These are phyloP conservation scores for Isurus oxyrinchus DNA, from an alignment of 2,113 vertebrate species.

Conservation along the genomic window DNA sequence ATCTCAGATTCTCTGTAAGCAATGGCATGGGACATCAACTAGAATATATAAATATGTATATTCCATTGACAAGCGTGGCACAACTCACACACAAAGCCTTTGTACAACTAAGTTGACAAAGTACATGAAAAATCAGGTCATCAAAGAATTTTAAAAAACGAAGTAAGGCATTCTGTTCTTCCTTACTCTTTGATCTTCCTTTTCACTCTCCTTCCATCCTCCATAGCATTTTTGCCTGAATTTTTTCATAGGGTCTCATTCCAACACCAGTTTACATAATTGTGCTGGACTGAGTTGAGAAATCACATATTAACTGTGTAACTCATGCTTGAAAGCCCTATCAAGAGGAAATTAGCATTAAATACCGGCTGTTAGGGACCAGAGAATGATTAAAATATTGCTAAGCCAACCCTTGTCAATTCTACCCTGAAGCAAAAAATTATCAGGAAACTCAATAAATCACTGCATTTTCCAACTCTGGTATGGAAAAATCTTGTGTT, in stretches of 20 bases:
- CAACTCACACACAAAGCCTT: background rate
- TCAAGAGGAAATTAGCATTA: constrained; percentile 34
- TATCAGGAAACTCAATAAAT: constrained; percentile 33
- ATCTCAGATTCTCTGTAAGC: background rate
- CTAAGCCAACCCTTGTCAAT: constrained; percentile 36
- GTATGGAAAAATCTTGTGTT: background rate
- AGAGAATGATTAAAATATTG: constrained; percentile 35
- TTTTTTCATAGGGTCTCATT: background rate
- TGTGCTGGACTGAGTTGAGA: constrained; percentile 22
- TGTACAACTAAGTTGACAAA: background rate
- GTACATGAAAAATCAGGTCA: background rate
- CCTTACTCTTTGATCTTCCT: background rate
- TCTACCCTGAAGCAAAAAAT: constrained; percentile 28
- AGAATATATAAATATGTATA: background rate
- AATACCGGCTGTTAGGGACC: constrained; percentile 18
- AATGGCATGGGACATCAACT: background rate
- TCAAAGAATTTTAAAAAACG: background rate
- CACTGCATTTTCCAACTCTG: background rate
- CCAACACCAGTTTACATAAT: constrained; percentile 22
- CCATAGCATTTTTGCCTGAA: background rate
- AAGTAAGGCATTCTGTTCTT: background rate
- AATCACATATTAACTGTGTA: constrained; percentile 11
- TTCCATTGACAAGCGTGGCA: background rate
- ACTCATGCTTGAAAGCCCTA: constrained; percentile 34
- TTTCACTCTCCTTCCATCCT: background rate